These are phyloP conservation scores for Pomatorhinus ruficollis DNA, from an alignment of 2,113 vertebrate species.

Conservation along the genomic window DNA sequence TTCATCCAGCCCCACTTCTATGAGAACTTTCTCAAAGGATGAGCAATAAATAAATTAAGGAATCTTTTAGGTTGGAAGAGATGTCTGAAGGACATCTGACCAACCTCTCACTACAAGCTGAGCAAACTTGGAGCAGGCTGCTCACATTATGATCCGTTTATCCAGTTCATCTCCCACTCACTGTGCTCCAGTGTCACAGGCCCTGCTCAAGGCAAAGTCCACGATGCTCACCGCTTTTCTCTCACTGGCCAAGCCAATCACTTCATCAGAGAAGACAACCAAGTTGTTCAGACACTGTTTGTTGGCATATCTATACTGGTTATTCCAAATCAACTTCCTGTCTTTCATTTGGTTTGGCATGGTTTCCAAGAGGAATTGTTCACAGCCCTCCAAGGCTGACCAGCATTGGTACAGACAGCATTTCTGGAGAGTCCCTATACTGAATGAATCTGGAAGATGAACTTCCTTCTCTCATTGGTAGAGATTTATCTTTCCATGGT, in stretches of 20 bases:
- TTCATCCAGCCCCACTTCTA: not conserved
- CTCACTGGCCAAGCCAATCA: not conserved
- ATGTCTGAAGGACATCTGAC: not conserved
- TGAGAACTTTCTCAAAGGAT: not conserved
- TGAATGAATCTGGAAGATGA: not conserved
- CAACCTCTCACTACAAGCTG: not conserved
- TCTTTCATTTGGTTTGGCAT: not conserved
- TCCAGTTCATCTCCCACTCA: not conserved
- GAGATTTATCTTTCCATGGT: not conserved
- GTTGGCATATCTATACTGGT: not conserved
- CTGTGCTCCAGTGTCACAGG: not conserved
- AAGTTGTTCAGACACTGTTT: not conserved
- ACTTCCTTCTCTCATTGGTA: not conserved
- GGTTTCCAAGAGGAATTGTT: not conserved
- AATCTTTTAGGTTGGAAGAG: not conserved
- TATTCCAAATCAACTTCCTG: not conserved
- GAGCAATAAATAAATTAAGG: not conserved
- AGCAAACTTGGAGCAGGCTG: not conserved
- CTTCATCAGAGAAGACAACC: not conserved
- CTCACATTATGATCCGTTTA: not conserved
- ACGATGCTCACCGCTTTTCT: not conserved
- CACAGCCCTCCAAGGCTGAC: not conserved
- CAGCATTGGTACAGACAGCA: not conserved
- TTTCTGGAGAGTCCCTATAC: not conserved
- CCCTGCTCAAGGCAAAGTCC: not conserved